Base-by-base conservation (phyloP, 1,140 invertebrate genomes). In the Drosophila yakuba region DNA sequence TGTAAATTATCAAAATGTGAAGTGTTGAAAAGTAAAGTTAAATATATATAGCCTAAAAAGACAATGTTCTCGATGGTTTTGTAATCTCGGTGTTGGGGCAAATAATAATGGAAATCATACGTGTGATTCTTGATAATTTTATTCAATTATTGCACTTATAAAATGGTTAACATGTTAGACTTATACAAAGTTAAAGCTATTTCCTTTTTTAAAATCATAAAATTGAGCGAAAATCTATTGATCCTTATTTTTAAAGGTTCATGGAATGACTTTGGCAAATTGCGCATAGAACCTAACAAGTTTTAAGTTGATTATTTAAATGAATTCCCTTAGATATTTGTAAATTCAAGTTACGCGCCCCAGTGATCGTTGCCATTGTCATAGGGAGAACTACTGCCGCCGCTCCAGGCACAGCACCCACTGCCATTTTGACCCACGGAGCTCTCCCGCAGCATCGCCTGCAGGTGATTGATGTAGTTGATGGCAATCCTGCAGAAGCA, bases 401-500 rank as follows among this genome's bases (percentile, higher is more conserved):
- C 84, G 25, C 83, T 84, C 85, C 84, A 90, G 36, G 59, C 79
- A 68, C 85, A 89, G 11, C 84, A 78, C 14, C 66, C 76, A 43
- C 44, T 45, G 36, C 59, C 85, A 28, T 89, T 89, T 11, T 89
- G 84, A 2, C 71, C 69, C 3, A 56, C 62, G 2, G 83, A 83
- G 60, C 62, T 84, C 11, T 90, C 80, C 4, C 84, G 61, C 47
- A 89, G 45, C 85, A 89, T 86, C 54, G 86, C 82, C 69, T 97
- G 95, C 59, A 97, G 93, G 80, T 97, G 95, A 57, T 95, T 94
- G 62, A 97, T 97, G 89, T 97, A 97, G 47, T 95, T 95, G 66
- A 97, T 97, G 15, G 96, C 96, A 92, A 96, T 94, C 72, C 95
- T 96, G 91, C 54, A 93, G 8, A 36, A 1, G 3, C 1, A 51